phyloP scores from a whole-genome alignment of 2,888 invertebrate genomes.

The Chymomyza fuscimana region DNA sequence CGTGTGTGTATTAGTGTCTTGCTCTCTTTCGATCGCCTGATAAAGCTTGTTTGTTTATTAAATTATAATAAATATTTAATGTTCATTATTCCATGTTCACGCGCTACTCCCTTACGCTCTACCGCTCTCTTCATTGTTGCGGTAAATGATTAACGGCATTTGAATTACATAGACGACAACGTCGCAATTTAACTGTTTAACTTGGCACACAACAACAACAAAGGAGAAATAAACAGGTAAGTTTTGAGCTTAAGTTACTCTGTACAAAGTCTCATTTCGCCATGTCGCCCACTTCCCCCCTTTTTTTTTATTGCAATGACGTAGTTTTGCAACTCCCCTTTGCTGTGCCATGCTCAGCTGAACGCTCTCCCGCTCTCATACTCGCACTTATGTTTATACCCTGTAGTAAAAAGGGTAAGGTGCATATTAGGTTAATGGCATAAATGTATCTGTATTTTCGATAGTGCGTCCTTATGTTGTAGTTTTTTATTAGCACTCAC shows the following conservation, averaged over 20 bases:
- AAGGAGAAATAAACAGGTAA: constrained; percentile 43
- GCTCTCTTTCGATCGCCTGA: neutral
- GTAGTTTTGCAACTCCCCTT: constrained; percentile 15
- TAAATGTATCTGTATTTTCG: too few species aligned
- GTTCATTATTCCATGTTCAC: constrained; percentile 54
- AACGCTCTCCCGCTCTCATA: constrained; percentile 18
- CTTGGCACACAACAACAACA: neutral
- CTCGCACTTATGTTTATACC: constrained; percentile 15
- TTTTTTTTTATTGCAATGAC: constrained; percentile 22
- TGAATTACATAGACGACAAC: constrained; percentile 9
- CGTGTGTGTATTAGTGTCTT: neutral
- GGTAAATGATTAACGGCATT: constrained; percentile 38
- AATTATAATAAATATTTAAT: constrained; percentile 44
- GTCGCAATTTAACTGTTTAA: constrained; percentile 13
- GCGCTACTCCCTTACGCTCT: constrained; percentile 13
- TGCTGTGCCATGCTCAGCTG: constrained; percentile 39
- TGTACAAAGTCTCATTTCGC: constrained; percentile 11
- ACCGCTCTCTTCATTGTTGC: neutral
- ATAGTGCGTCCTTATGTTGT: too few species aligned
- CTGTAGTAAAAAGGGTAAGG: too few species aligned
- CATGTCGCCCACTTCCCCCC: neutral
- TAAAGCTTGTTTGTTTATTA: constrained; percentile 6
- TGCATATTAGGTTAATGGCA: too few species aligned
- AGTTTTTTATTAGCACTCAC: too few species aligned
- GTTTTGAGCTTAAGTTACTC: constrained; percentile 19